phyloP scores from a whole-genome alignment of 2,797 vertebrate species.

The Argentina silus region DNA sequence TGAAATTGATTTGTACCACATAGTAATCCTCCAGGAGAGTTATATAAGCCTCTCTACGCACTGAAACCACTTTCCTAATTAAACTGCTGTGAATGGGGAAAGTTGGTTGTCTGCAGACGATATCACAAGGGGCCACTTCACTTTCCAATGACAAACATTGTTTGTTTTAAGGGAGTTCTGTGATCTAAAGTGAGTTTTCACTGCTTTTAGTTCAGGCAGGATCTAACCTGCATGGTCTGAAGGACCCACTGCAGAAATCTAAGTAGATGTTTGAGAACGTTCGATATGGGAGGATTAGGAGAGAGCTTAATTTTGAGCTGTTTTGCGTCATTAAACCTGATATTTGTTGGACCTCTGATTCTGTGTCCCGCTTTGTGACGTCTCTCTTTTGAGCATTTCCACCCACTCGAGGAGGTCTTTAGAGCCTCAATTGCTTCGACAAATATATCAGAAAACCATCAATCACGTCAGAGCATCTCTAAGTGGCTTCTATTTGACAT shows the following conservation, averaged over 20 bases:
- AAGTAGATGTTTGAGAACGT: slow-evolving; percentile 1
- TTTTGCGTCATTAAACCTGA: not conserved
- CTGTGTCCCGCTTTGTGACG: not conserved
- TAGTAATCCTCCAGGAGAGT: slow-evolving; percentile 40
- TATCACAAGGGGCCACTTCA: slow-evolving; percentile 12
- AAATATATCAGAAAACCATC: slow-evolving; percentile 44
- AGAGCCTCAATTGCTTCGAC: slow-evolving; percentile 26
- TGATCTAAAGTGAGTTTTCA: too few species aligned
- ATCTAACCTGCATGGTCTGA: not conserved
- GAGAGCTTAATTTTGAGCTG: not conserved
- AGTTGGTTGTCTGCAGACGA: slow-evolving; percentile 42
- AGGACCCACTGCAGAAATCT: not conserved
- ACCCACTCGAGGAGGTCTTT: not conserved
- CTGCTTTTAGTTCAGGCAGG: not conserved
- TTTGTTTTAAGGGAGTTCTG: not conserved
- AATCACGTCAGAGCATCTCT: slow-evolving; percentile 42
- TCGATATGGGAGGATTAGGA: slow-evolving; percentile 18
- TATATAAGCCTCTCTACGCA: slow-evolving; percentile 30
- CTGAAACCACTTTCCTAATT: slow-evolving; percentile 46
- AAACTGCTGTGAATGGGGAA: slow-evolving; percentile 41
- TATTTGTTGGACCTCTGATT: not conserved
- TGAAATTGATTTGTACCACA: slow-evolving; percentile 46
- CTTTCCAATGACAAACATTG: not conserved
- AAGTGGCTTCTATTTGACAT: slow-evolving; percentile 22
- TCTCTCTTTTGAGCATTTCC: slow-evolving; percentile 17